Evolutionary conservation across 2,797 vertebrate species (phyloP), one percentile per base, ranked within the genome.

Genomic region (Benthosema pterotum): DNA sequence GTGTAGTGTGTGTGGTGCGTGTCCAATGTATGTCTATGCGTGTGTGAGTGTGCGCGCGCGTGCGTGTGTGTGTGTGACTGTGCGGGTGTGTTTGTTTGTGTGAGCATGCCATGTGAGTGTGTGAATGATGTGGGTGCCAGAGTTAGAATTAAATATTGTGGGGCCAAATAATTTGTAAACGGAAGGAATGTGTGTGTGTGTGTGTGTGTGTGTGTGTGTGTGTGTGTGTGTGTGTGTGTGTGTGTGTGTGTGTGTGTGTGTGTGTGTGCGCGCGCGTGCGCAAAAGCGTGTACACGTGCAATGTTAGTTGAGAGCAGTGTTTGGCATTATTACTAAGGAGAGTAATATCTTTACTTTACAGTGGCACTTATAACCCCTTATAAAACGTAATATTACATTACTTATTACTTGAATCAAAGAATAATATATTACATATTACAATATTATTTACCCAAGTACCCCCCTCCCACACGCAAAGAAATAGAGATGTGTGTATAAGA

Each of bases 21-120:
- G 69, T 73, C 15, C 28, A 38, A 17, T 42, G 52, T 63, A 71
- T 58, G 74, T 65, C 70, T 17, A 52, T 59, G 51, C 55, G 14
- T 58, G 60, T 78, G 63, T 60, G 72, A 42, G 62, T 70, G 60
- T 22, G 82, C 63, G 69, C 71, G 78, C 64, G 63, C 69, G 71
- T 67, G 47, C 60, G 65, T 76, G 60, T 65, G 67, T 62, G 32
- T 42, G 52, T 16, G 32, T 54, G 69, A 52, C 25, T 51, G 58
- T 42, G 17, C 25, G 45, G 50, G 65, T 71, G 59, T 70, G 71
- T 17, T 15, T 0, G 9, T 32, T 38, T 38, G 32, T 38, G 32
- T 38, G 32, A 38, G 32, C 32, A 38, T 38, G 32, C 32, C 32
- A 38, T 8, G 32, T 52, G 48, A 1, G 53, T 64, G 46, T 42